A percentile compares a stretch with the other conserved stretches of the same genome.
These are phyloP conservation scores for Smithornis capensis DNA, from an alignment of 2,113 vertebrate species.

Conservation along the genomic window DNA sequence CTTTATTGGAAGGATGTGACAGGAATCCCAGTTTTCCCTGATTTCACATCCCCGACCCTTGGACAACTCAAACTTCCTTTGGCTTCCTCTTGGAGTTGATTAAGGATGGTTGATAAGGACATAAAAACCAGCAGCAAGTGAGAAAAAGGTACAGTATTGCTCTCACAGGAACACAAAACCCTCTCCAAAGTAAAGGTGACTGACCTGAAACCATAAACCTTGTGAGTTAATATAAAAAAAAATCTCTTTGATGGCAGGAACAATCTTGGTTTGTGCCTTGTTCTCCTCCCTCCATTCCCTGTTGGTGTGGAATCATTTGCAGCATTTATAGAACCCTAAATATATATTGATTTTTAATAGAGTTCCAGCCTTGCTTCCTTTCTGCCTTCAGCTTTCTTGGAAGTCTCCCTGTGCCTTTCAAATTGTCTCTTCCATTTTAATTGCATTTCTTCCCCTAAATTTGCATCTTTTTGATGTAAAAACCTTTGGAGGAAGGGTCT, in stretches of 20 bases:
- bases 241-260: not conserved
- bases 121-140: not conserved
- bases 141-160: not conserved
- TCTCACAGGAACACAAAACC: not conserved
- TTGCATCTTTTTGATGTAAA: slow-evolving; percentile 39
- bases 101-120: not conserved
- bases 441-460: not conserved
- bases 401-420: not conserved
- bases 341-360: not conserved
- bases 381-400: not conserved
- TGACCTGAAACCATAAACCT: not conserved
- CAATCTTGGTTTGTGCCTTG: not conserved
- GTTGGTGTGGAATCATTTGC: not conserved
- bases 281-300: no score
- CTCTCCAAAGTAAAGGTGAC: not conserved
- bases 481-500: not conserved
- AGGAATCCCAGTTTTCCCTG: not conserved
- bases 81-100: not conserved
- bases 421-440: not conserved
- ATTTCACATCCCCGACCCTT: not conserved
- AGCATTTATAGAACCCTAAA: not conserved
- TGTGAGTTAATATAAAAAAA: not conserved
- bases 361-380: not conserved
- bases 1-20: not conserved
- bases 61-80: not conserved